A percentile compares a stretch with the other conserved stretches of the same genome.
These are phyloP conservation scores for Tragelaphus scriptus DNA, from an alignment of 2,113 vertebrate genomes.

Conservation along the genomic window DNA sequence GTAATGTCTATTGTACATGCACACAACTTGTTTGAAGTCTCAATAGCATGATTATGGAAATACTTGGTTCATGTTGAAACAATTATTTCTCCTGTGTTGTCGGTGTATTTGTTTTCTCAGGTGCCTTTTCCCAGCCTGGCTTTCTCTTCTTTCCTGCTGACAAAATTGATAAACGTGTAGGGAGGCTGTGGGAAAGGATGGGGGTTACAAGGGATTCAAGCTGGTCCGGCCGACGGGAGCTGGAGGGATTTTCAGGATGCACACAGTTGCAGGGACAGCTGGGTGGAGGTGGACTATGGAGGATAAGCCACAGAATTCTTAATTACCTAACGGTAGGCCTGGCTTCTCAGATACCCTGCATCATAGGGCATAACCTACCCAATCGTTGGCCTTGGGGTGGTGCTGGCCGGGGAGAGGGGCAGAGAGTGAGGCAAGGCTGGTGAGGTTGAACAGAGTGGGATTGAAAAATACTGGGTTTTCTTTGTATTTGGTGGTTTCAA, in stretches of 20 bases:
- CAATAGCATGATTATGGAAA: not conserved
- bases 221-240: not conserved
- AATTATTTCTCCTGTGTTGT: not conserved
- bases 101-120: slow-evolving; percentile 49
- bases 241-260: not conserved
- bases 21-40: not conserved
- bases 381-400: not conserved
- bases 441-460: too few relatives aligned
- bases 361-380: not conserved
- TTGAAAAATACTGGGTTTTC: too few relatives aligned
- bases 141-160: slow-evolving; percentile 31
- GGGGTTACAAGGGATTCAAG: not conserved
- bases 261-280: not conserved
- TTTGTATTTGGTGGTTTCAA: too few relatives aligned
- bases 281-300: not conserved
- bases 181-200: not conserved
- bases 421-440: too few relatives aligned
- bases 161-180: not conserved
- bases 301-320: not conserved
- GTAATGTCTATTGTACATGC: not conserved
- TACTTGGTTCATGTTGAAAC: not conserved
- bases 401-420: too few relatives aligned
- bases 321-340: not conserved
- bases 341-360: not conserved
- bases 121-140: slow-evolving; percentile 10